Conservation (phyloP, 2,888 invertebrate species). For the Stenichneumon culpator region DNA sequence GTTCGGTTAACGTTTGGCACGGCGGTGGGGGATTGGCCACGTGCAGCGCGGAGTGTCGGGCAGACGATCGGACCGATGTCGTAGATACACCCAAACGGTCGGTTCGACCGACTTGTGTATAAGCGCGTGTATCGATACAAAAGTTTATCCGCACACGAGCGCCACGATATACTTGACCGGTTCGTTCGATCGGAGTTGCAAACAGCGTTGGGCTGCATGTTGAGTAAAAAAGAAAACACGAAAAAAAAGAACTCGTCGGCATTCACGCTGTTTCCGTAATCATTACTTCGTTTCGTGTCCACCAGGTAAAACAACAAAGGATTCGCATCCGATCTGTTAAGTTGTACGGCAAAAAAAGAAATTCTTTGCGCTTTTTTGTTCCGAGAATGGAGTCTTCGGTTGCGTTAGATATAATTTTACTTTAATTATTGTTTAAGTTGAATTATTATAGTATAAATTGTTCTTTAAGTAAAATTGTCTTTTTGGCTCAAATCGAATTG, state of each 20-base stretch:
- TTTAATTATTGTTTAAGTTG: too few species aligned
- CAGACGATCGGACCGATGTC: too few species aligned
- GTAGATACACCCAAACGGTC: too few species aligned
- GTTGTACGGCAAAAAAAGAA: background rate
- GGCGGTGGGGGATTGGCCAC: too few species aligned
- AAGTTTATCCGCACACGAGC: constrained; percentile 4
- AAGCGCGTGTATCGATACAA: background rate
- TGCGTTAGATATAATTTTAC: too few species aligned
- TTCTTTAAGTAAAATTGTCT: too few species aligned
- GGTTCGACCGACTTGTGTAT: background rate
- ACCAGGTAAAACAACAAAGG: background rate
- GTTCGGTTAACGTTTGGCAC: too few species aligned
- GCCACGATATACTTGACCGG: constrained; percentile 43
- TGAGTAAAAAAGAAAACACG: constrained; percentile 1
- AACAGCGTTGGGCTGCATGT: constrained; percentile 20
- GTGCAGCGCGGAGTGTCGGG: too few species aligned
- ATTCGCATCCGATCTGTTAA: background rate
- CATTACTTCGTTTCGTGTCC: background rate
- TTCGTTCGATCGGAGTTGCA: constrained; percentile 23
- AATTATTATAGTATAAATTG: too few species aligned
- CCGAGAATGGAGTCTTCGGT: too few species aligned
- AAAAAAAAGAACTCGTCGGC: background rate
- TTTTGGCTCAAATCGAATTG: too few species aligned
- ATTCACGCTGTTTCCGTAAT: background rate
- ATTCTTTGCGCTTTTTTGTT: too few species aligned